Evolutionary conservation across 1,140 invertebrate species (phyloP).

Genomic region (Ceratosolen solmsi): DNA sequence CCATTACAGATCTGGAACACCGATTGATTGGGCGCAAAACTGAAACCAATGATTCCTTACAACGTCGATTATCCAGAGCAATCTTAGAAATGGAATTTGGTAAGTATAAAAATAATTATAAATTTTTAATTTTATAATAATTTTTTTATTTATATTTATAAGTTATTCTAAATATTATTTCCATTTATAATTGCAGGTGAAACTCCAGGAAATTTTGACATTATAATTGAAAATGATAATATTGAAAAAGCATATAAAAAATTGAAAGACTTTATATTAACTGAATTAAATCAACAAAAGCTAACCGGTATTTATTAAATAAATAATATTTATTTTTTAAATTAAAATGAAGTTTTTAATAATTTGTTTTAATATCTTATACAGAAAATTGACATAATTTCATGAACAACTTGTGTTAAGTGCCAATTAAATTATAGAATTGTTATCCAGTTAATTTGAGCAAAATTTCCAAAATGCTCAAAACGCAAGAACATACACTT

Average conservation of each 20-base stretch:
- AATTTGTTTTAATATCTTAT: conserved; percentile 18
- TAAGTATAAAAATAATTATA: conserved; percentile 59
- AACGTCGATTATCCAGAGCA: conserved; percentile 83
- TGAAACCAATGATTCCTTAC: conserved; percentile 90
- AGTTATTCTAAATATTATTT: conserved; percentile 29
- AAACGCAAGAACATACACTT: background rate
- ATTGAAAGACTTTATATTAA: conserved; percentile 81
- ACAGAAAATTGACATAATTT: conserved; percentile 26
- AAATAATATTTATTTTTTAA: conserved; percentile 25
- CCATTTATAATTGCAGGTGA: conserved; percentile 73
- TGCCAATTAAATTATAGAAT: conserved; percentile 39
- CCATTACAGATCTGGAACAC: conserved; percentile 84
- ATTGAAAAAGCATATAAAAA: conserved; percentile 90
- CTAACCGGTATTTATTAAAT: conserved; percentile 53
- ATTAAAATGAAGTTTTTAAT: conserved; percentile 8
- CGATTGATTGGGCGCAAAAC: conserved; percentile 86
- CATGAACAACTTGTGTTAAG: conserved; percentile 8
- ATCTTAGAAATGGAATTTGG: conserved; percentile 89
- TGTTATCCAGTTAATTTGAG: conserved; percentile 31
- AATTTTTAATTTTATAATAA: background rate
- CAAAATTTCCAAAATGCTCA: background rate
- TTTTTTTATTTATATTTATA: conserved; percentile 31
- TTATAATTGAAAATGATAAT: conserved; percentile 92
- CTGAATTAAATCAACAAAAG: conserved; percentile 72
- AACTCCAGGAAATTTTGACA: conserved; percentile 88